Evolutionary conservation across 1,140 invertebrate species (phyloP).

Genomic region (Oreohelix idahoensis): DNA sequence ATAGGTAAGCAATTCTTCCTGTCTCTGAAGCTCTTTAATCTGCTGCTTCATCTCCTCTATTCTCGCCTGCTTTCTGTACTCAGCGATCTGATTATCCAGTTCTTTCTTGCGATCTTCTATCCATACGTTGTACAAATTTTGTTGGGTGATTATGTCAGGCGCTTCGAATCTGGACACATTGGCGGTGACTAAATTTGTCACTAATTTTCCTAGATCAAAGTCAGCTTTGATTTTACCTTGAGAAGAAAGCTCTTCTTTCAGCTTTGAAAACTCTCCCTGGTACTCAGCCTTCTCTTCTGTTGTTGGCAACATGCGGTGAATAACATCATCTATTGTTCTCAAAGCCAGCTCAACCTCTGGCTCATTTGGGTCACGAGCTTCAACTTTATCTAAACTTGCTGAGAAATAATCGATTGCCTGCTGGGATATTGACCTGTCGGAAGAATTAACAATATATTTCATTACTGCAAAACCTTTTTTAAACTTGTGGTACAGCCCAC

Average conservation of each 20-base stretch:
- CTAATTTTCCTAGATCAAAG: slow-evolving; percentile 30
- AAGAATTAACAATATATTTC: slow-evolving; percentile 41
- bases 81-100: slow-evolving; percentile 44
- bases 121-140: slow-evolving; percentile 40
- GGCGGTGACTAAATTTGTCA: slow-evolving; percentile 33
- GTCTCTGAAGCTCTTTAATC: slow-evolving; percentile 49
- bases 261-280: slow-evolving; percentile 9
- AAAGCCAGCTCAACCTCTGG: slow-evolving; percentile 53
- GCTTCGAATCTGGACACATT: slow-evolving; percentile 45
- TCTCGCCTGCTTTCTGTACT: slow-evolving; percentile 39
- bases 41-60: slow-evolving; percentile 49
- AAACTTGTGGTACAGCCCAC: slow-evolving; percentile 65
- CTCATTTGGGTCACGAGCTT: slow-evolving; percentile 53
- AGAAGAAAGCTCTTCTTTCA: slow-evolving; percentile 35
- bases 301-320: slow-evolving; percentile 53
- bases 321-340: slow-evolving; percentile 56
- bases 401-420: slow-evolving; percentile 52
- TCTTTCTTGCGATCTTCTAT: slow-evolving; percentile 34
- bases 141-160: slow-evolving; percentile 41
- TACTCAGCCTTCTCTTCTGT: slow-evolving; percentile 50
- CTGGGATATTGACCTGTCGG: slow-evolving; percentile 35
- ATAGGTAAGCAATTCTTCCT: slow-evolving; percentile 46
- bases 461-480: slow-evolving; percentile 51
- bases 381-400: slow-evolving; percentile 50
- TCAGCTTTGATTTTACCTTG: slow-evolving; percentile 37